These are phyloP conservation scores for Agrotis clavis DNA, from an alignment of 2,888 invertebrate species.

Conservation along the genomic window DNA sequence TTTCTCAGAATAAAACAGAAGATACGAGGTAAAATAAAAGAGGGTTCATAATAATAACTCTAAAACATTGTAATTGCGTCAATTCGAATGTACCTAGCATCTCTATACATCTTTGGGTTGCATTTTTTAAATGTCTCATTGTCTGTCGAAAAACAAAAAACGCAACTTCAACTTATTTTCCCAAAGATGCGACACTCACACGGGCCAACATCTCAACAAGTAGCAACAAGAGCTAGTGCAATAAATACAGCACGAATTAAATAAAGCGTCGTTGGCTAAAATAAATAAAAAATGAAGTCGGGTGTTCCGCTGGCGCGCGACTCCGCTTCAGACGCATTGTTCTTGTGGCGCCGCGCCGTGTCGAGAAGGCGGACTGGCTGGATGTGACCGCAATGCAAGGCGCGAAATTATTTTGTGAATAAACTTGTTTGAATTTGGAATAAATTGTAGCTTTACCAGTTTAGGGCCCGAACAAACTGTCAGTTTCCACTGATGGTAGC, in stretches of 20 bases:
- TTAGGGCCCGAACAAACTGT: background rate
- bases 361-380: conserved; percentile 36
- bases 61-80: too few species aligned
- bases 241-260: conserved; percentile 67
- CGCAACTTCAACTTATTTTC: conserved; percentile 2
- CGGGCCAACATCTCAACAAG: conserved; percentile 61
- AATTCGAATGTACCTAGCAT: too few species aligned
- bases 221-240: conserved; percentile 49
- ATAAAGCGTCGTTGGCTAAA: conserved; percentile 61
- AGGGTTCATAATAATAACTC: too few species aligned
- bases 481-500: conserved; percentile 11
- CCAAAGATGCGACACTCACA: conserved; percentile 23
- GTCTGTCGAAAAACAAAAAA: background rate
- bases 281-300: conserved; percentile 65
- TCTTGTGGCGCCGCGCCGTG: conserved; percentile 65
- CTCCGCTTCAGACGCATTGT: conserved; percentile 66
- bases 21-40: too few species aligned
- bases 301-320: conserved; percentile 59
- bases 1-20: too few species aligned
- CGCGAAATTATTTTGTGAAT: conserved; percentile 46
- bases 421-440: conserved; percentile 43
- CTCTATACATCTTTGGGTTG: too few species aligned
- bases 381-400: conserved; percentile 54
- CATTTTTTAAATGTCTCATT: too few species aligned
- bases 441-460: conserved; percentile 17